These are phyloP conservation scores for Petromus typicus DNA, from an alignment of 2,113 vertebrate species.

Conservation along the genomic window DNA sequence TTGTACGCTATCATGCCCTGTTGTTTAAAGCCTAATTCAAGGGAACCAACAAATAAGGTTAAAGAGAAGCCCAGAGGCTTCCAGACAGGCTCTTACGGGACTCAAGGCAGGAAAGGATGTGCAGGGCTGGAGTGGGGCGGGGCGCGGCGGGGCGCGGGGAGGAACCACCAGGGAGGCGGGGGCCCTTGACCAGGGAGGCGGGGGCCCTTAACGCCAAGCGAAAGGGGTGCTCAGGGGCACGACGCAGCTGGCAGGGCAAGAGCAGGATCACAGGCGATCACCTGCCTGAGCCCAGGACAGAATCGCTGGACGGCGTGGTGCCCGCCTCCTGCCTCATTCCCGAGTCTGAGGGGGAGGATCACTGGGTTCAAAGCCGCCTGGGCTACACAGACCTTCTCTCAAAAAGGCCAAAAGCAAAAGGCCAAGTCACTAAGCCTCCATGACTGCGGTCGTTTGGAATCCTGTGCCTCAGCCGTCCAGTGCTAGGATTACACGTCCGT, in stretches of 20 bases:
- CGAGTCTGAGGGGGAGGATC: background rate
- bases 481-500: background rate
- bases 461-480: background rate
- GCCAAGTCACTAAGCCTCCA: background rate
- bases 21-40: background rate
- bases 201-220: background rate
- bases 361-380: background rate
- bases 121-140: too few relatives aligned
- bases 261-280: background rate
- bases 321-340: background rate
- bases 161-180: background rate
- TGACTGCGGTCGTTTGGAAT: background rate
- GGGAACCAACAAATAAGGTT: background rate
- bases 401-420: background rate
- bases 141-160: background rate
- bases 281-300: background rate
- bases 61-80: background rate
- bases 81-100: background rate
- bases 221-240: background rate
- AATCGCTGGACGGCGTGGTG: background rate
- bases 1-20: background rate
- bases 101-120: background rate
- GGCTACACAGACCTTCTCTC: background rate
- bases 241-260: background rate
- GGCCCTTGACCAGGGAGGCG: background rate